These are phyloP conservation scores for Nautilus pompilius DNA, from an alignment of 1,140 invertebrate species.

Conservation along the genomic window DNA sequence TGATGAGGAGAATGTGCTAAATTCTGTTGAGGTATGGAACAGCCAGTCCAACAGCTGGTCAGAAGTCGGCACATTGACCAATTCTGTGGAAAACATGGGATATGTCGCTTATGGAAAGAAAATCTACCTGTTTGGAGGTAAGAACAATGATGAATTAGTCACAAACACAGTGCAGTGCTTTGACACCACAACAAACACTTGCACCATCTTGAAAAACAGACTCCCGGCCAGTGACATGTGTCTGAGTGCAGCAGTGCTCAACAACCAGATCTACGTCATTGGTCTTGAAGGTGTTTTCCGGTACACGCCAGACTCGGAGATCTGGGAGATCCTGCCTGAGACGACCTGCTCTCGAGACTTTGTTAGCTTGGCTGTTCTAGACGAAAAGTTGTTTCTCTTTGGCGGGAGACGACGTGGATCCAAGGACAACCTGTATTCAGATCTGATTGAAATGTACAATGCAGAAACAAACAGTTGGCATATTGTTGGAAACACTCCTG, in stretches of 20 bases:
- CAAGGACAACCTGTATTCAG: constrained; percentile 45
- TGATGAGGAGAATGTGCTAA: constrained; percentile 45
- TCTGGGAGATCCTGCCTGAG: constrained; percentile 42
- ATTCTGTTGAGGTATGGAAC: constrained; percentile 44
- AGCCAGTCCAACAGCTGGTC: constrained; percentile 38
- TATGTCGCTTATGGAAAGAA: constrained; percentile 40
- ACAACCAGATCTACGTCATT: constrained; percentile 42
- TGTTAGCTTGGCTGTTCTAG: constrained; percentile 45
- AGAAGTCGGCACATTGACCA: constrained; percentile 28
- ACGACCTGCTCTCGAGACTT: constrained; percentile 43
- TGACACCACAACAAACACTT: constrained; percentile 30
- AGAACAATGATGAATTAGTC: constrained; percentile 46
- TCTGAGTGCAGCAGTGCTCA: constrained; percentile 39
- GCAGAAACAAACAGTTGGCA: constrained; percentile 32
- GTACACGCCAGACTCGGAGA: constrained; percentile 31
- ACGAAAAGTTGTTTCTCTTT: constrained; percentile 44
- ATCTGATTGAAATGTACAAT: constrained; percentile 43
- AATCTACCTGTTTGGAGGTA: constrained; percentile 47
- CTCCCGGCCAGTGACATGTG: constrained; percentile 49
- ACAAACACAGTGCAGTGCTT: constrained; percentile 47
- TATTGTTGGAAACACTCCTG: constrained; percentile 35
- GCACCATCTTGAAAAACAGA: constrained; percentile 26
- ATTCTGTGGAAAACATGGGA: constrained; percentile 50
- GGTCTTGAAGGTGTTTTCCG: constrained; percentile 48
- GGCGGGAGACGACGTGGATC: constrained; percentile 42